Evolutionary conservation across 2,113 vertebrate species (phyloP), one percentile per base, ranked within the genome.

Genomic region (Megaleporinus macrocephalus): DNA sequence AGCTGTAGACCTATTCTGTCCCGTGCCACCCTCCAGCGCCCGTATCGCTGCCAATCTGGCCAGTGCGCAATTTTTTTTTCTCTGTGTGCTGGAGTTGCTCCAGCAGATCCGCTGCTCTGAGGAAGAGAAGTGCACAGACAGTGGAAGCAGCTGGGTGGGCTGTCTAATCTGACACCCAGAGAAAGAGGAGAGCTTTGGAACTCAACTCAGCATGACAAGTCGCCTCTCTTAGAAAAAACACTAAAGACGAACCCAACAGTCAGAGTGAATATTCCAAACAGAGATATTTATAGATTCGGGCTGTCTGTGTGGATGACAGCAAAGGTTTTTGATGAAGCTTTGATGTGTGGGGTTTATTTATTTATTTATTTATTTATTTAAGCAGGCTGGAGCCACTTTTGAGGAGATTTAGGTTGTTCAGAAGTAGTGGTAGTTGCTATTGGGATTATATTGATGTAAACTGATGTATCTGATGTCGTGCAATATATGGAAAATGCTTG

Each of bases 201-300:
- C 33, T 77, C 51, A 53, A 85, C 41, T 76, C 57, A 66, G 41
- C 5, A 10, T 66, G 69, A 80, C 71, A 80, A 80, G 55, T 83
- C 24, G 16, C 61, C 53, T 66, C 68, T 71, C 66, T 79, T n/a
- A 41, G 74, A 63, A 79, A 61, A 26, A 26, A 61, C 57, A 24
- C 24, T 61, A 12, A 61, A 24, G n/a, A 61, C 57, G 0, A 78
- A 73, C 49, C n/a, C 14, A 53, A 9, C 33, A 74, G 53, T 82
- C 29, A 51, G 55, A 12, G 12, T 76, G 49, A 36, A 27, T 83
- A 66, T 59, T 65, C 16, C 6, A 69, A 57, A 16, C 70, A 7
- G 20, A 41, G 71, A 36, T 53, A 76, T 77, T 73, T 78, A 72
- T 72, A 14, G 24, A 55, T 33, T 36, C 16, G n/a, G 26, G 22